Percentiles rank a stretch among this genome's conserved stretches.
Evolutionary conservation across 2,888 invertebrate species (phyloP).

Genomic region (Polylopha cassiicola): DNA sequence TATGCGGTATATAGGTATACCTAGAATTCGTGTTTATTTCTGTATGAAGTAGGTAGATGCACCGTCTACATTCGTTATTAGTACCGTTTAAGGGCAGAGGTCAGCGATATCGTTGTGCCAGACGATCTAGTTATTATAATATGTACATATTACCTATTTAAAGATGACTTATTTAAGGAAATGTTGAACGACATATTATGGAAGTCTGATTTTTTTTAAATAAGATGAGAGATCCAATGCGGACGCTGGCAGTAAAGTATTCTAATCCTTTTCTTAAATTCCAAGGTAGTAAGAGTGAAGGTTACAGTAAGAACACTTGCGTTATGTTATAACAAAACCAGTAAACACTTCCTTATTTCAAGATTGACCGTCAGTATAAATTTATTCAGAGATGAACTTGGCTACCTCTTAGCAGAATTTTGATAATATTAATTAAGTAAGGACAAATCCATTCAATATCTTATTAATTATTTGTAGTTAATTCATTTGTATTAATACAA

Average conservation of each 20-base stretch:
- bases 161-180: too few relatives aligned
- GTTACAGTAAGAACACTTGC: slow-evolving; percentile 11
- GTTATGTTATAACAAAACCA: slow-evolving; percentile 1
- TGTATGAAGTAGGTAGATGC: too few relatives aligned
- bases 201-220: too few relatives aligned
- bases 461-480: too few relatives aligned
- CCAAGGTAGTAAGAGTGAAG: slow-evolving; percentile 19
- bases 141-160: slow-evolving; percentile 18
- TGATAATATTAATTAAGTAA: too few relatives aligned
- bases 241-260: too few relatives aligned
- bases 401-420: too few relatives aligned
- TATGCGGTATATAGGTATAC: too few relatives aligned
- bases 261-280: too few relatives aligned
- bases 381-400: neutral
- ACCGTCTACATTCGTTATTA: slow-evolving; percentile 28
- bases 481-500: too few relatives aligned
- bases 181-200: slow-evolving; percentile 14
- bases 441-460: too few relatives aligned
- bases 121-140: slow-evolving; percentile 37
- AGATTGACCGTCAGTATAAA: neutral
- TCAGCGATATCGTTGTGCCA: slow-evolving; percentile 46
- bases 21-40: neutral
- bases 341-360: slow-evolving; percentile 10
- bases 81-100: slow-evolving; percentile 45
- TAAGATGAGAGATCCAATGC: too few relatives aligned